phyloP scores from a whole-genome alignment of 2,888 invertebrate genomes.

The Phymatocera aterrima region DNA sequence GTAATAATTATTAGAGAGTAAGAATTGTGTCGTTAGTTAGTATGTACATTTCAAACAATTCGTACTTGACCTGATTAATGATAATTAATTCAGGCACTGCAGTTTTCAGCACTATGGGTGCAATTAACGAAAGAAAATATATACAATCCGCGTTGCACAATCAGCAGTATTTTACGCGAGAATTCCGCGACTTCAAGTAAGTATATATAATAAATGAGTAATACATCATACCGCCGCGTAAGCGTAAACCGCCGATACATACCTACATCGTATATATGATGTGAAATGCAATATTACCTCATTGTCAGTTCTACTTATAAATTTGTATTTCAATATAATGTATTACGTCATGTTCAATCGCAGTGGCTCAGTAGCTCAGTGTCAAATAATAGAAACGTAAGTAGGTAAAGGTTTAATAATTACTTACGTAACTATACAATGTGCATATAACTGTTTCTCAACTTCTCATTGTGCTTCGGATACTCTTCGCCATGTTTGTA shows the following conservation, averaged over 20 bases:
- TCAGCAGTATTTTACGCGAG: neutral
- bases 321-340: neutral
- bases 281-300: neutral
- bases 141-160: neutral
- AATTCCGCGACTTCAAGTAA: too few relatives aligned
- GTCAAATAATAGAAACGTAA: neutral
- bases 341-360: neutral
- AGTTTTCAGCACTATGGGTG: neutral
- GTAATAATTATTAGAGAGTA: neutral
- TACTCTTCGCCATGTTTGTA: neutral
- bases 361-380: too few relatives aligned
- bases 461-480: neutral
- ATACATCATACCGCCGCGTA: too few relatives aligned
- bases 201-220: neutral
- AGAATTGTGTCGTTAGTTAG: neutral
- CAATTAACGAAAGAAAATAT: neutral
- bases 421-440: neutral
- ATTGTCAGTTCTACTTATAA: neutral
- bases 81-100: neutral
- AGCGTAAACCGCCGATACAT: too few relatives aligned
- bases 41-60: too few relatives aligned
- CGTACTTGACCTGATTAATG: constrained; percentile 40
- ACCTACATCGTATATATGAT: too few relatives aligned
- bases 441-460: neutral
- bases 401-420: neutral